phyloP scores from a whole-genome alignment of 1,140 invertebrate genomes.

The Halictus rubicundus region DNA sequence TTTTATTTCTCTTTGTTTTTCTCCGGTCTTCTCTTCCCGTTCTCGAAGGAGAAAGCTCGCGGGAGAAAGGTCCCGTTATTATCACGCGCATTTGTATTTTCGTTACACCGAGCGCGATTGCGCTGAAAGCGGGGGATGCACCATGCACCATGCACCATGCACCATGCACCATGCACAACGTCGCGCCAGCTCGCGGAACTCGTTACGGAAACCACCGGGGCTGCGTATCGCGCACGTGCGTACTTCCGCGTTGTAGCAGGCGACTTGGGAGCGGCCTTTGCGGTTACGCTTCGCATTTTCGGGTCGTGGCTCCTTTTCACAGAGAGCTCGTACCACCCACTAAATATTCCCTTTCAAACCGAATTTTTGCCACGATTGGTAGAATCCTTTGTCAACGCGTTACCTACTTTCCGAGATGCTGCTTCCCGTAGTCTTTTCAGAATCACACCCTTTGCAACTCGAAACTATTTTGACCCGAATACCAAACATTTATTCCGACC shows the following conservation, averaged over 20 bases:
- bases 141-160: not conserved
- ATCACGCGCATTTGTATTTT: conserved; percentile 55
- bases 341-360: too few species aligned
- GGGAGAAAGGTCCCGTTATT: conserved; percentile 33
- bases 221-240: not conserved
- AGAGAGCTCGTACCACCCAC: not conserved
- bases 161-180: conserved; percentile 2
- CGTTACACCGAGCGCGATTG: conserved; percentile 47
- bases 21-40: not conserved
- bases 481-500: too few species aligned
- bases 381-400: too few species aligned
- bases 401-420: too few species aligned
- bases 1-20: not conserved
- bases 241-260: conserved; percentile 20
- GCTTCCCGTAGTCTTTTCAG: too few species aligned
- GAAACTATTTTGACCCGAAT: too few species aligned
- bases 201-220: conserved; percentile 11
- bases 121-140: not conserved
- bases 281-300: not conserved
- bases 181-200: conserved; percentile 8
- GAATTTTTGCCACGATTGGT: too few species aligned
- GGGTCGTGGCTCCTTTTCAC: not conserved
- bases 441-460: too few species aligned
- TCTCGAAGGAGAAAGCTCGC: not conserved
- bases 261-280: not conserved